Conservation (phyloP, 2,888 invertebrate genomes). For the Dryadula phaetusa region DNA sequence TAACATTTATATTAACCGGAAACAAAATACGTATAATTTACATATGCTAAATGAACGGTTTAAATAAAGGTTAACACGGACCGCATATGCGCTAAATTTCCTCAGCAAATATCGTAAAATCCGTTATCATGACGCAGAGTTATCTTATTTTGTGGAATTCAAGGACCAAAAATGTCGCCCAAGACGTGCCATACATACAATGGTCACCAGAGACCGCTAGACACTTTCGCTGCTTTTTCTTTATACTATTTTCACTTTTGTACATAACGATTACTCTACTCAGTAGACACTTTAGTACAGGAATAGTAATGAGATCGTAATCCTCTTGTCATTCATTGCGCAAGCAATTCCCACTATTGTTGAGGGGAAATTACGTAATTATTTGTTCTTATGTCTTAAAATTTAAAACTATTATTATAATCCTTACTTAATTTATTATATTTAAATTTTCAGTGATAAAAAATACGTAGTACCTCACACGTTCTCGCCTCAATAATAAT, state of each 20-base stretch:
- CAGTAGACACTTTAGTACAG: slow-evolving; percentile 33
- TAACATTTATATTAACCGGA: slow-evolving; percentile 11
- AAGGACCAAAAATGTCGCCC: slow-evolving; percentile 55
- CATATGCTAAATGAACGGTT: not conserved
- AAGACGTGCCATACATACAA: slow-evolving; percentile 76
- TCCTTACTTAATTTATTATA: too few relatives aligned
- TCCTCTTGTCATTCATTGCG: slow-evolving; percentile 54
- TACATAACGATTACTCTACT: slow-evolving; percentile 54
- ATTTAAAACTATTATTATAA: not conserved
- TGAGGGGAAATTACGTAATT: slow-evolving; percentile 27
- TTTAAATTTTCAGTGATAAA: too few relatives aligned
- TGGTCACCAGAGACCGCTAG: slow-evolving; percentile 63
- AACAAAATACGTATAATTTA: slow-evolving; percentile 6
- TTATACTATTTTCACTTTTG: slow-evolving; percentile 79
- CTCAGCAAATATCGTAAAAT: slow-evolving; percentile 5
- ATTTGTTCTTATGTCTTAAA: not conserved
- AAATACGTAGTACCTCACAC: too few relatives aligned
- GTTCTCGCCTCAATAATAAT: too few relatives aligned
- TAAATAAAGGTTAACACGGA: not conserved
- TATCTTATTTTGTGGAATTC: slow-evolving; percentile 54
- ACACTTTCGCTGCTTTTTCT: slow-evolving; percentile 80
- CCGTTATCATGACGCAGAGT: slow-evolving; percentile 46
- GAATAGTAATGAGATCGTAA: slow-evolving; percentile 53
- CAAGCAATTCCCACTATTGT: slow-evolving; percentile 45
- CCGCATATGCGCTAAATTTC: not conserved